Evolutionary conservation across 2,113 vertebrate species (phyloP), one percentile per base, ranked within the genome.

Genomic region (Ploceus nigricollis): DNA sequence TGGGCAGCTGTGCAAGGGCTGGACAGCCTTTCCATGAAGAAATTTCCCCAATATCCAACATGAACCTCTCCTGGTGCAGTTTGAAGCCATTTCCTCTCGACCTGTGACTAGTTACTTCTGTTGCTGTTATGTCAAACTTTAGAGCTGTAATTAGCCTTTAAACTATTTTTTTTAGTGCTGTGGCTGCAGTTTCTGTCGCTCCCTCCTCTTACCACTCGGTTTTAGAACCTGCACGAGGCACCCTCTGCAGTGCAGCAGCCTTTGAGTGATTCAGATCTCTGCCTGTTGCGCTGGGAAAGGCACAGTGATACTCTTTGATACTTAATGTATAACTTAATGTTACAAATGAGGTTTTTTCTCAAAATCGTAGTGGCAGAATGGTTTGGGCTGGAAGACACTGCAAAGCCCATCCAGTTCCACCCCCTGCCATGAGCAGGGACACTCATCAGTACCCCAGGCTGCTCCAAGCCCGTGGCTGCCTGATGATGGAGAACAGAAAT

Each of bases 151-250:
- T 22, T 7, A 9, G 28, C 30, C 28, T 45, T 33, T 42, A 10
- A 66, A 23, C 4, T 35, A 0, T 10, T 23, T n/a, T 27, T 31
- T 8, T 16, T 22, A 1, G 3, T 33, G 8, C 14, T 20, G n/a
- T 30, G 25, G 39, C 61, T 79, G 58, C 56, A 8, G 10, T 66
- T 87, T 37, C 13, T 39, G 3, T 47, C 23, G 6, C 1, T 3
- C 4, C 9, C 14, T 51, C 5, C 13, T 44, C 6, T 12, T 11
- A 1, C 3, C 7, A 23, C 54, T 30, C 1, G 3, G 0, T 23
- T 35, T 63, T 58, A 2, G 31, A 6, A 2, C 18, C 21, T 20
- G 20, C 8, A 2, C 1, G 2, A 33, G 35, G 12, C 33, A 1
- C 60, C 35, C 37, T 40, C 17, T 3, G 57, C 10, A 3, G 7